Evolutionary conservation across 2,888 invertebrate genomes (phyloP), one percentile per base, ranked within the genome.

Genomic region (Linyphia triangularis): DNA sequence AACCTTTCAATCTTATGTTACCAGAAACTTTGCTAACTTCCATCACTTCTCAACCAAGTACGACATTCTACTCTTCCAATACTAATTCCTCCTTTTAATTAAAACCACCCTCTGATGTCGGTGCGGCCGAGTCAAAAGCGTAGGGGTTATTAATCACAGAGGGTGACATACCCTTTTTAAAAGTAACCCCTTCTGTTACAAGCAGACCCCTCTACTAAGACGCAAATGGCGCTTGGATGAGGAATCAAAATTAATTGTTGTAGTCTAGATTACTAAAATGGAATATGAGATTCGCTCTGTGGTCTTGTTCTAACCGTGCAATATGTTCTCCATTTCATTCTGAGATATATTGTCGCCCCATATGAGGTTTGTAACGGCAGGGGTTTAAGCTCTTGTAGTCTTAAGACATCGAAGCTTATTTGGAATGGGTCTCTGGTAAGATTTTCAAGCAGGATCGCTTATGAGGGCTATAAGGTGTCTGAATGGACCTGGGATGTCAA

Each of bases 191-290:
- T n/a, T 16, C 51, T 51, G 6, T 51, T 33, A 33, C 9, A 51
- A 9, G 51, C 13, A 51, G 16, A 51, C 13, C n/a, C n/a, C n/a
- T n/a, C n/a, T 51, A n/a, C 40, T 16, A 70, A 70, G 70, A 70
- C 70, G 77, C 16, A 67, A 70, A 43, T 73, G 19, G 7, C 9
- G 33, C 33, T 51, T 13, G 51, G 13, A 40, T 9, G 43, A 19
- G 37, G 65, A 65, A 78, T 78, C 65, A 78, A 65, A 78, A 78
- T 65, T 65, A 51, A 78, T 78, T 37, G 43, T 30, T 19, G 22
- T 6, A n/a, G 26, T 40, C 65, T 10, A 65, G 78, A 78, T 65
- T 78, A 51, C 65, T 63, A 51, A 51, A 78, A 65, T 43, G 65
- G 65, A 65, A 65, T 63, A 63, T n/a, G 63, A 30, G 75, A 75